Conservation (phyloP, 2,797 vertebrate species). For the Macroramphosus scolopax region DNA sequence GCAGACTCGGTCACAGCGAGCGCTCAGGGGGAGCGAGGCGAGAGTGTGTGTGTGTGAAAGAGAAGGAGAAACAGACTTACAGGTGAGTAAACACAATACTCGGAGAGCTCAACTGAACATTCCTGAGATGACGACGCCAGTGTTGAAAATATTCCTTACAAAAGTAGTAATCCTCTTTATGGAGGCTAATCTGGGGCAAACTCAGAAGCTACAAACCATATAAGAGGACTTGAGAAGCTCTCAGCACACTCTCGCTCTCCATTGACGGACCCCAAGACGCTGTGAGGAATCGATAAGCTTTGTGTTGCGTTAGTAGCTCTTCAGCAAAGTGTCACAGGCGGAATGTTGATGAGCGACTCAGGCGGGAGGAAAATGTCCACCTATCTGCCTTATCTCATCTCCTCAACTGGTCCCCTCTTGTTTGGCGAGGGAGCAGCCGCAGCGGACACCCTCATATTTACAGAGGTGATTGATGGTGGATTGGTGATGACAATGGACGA, state of each 20-base stretch:
- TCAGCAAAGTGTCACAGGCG: slow-evolving; percentile 30
- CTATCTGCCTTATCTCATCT: slow-evolving; percentile 41
- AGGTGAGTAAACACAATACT: slow-evolving; percentile 75
- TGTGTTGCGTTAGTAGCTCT: slow-evolving; percentile 46
- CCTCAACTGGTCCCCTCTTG: slow-evolving; percentile 23
- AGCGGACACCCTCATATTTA: slow-evolving; percentile 8
- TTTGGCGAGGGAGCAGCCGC: slow-evolving; percentile 1
- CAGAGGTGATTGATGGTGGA: slow-evolving; percentile 10
- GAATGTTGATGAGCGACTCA: slow-evolving; percentile 44
- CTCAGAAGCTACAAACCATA: slow-evolving; percentile 60
- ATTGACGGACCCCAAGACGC: slow-evolving; percentile 14
- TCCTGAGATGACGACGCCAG: slow-evolving; percentile 65
- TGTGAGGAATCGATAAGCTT: slow-evolving; percentile 34
- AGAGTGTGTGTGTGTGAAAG: slow-evolving; percentile 23
- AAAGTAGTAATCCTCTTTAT: slow-evolving; percentile 72
- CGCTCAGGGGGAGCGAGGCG: slow-evolving; percentile 28
- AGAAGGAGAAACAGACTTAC: slow-evolving; percentile 62
- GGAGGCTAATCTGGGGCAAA: slow-evolving; percentile 66
- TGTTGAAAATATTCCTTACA: slow-evolving; percentile 68
- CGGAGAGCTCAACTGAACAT: slow-evolving; percentile 68
- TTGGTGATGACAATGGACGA: neutral
- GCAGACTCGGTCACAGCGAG: slow-evolving; percentile 10
- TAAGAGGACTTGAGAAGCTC: slow-evolving; percentile 49
- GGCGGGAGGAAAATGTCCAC: slow-evolving; percentile 16
- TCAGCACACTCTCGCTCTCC: slow-evolving; percentile 16